Evolutionary conservation across 2,888 invertebrate species (phyloP).

Genomic region (Galeopsomyia nigrocyanea): DNA sequence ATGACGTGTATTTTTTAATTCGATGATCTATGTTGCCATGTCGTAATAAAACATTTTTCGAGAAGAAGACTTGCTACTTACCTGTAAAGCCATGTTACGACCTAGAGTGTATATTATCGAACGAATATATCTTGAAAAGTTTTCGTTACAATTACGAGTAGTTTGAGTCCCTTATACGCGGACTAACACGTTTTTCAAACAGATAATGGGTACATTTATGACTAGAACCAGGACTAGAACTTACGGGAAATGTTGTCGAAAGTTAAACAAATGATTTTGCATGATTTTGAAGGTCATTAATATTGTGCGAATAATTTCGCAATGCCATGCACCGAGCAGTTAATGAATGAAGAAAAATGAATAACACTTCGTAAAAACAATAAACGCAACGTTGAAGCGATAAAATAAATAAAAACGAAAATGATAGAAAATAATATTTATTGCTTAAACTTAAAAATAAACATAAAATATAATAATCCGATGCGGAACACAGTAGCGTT

Average conservation of each 20-base stretch:
- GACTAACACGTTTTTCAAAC: not conserved
- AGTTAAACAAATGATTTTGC: no score
- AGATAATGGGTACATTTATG: no score
- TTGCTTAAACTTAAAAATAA: conserved; percentile 25
- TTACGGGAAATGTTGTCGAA: no score
- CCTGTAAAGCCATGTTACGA: conserved; percentile 23
- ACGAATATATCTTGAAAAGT: conserved; percentile 39
- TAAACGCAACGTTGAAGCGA: not conserved
- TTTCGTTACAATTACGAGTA: conserved; percentile 6
- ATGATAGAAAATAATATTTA: conserved; percentile 45
- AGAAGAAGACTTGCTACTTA: conserved; percentile 39
- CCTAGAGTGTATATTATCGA: conserved; percentile 37
- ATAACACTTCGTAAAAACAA: not conserved
- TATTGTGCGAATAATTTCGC: conserved; percentile 21
- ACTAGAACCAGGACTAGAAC: no score
- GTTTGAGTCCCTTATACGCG: no score
- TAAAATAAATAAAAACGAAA: not conserved
- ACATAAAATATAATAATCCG: conserved; percentile 29
- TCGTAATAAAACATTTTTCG: not conserved
- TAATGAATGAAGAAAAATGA: not conserved
- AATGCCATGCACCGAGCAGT: conserved; percentile 8
- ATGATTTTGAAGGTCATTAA: no score
- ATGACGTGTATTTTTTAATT: not conserved
- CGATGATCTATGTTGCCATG: not conserved
- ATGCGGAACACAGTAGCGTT: conserved; percentile 2